These are phyloP conservation scores for Brenthis daphne DNA, from an alignment of 2,888 invertebrate species.

Conservation along the genomic window DNA sequence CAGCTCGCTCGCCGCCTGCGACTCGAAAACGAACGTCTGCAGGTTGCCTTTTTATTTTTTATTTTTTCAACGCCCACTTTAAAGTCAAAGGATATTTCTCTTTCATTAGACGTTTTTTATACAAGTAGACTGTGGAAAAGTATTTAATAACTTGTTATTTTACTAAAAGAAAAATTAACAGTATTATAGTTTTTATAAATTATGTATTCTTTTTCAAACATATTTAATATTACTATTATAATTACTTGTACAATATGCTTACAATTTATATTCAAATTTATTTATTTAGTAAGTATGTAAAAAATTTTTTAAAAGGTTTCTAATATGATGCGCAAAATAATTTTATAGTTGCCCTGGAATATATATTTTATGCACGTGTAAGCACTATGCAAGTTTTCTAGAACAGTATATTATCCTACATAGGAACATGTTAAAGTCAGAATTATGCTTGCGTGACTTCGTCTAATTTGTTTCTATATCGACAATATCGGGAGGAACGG, in stretches of 20 bases:
- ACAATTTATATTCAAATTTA: neutral
- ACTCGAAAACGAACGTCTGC: constrained; percentile 89
- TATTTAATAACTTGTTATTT: constrained; percentile 12
- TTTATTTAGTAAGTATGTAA: neutral
- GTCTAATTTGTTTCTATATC: constrained; percentile 34
- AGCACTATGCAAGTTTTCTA: neutral
- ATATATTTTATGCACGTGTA: too few relatives aligned
- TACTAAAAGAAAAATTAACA: neutral
- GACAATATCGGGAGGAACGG: constrained; percentile 31
- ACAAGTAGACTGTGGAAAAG: constrained; percentile 9
- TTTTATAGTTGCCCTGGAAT: too few relatives aligned
- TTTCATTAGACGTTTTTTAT: constrained; percentile 21
- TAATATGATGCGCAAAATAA: neutral
- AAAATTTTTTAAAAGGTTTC: neutral
- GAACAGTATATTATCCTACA: neutral
- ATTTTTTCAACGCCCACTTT: constrained; percentile 10
- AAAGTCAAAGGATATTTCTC: constrained; percentile 16
- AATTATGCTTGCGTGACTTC: constrained; percentile 37
- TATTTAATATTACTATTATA: too few relatives aligned
- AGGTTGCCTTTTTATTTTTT: constrained; percentile 47
- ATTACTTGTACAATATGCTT: neutral
- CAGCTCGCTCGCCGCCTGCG: constrained; percentile 84
- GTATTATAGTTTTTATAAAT: too few relatives aligned
- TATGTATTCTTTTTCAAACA: too few relatives aligned
- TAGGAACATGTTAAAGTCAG: constrained; percentile 6